Base-by-base conservation (phyloP, 2,888 invertebrate species). In the Callyntrura sp. region DNA sequence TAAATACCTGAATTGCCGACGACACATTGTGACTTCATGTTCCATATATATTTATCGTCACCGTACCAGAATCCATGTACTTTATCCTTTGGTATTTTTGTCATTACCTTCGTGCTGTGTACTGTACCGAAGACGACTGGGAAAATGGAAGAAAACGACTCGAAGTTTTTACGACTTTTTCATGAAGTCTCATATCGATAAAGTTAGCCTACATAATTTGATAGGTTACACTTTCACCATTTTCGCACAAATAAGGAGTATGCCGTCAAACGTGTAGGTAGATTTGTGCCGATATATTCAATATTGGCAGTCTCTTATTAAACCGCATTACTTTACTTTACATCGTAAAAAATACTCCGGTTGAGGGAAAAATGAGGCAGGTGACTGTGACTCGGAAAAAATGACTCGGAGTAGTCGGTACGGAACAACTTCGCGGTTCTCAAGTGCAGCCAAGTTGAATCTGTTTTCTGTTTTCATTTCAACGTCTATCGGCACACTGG, bases 151-250 rank as follows among this genome's bases (percentile, higher is more conserved):
- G 60, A 85, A 83, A 83, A 73, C 23, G 43, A 43, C 73, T 20
- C 57, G n/a, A n/a, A 73, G 70, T 85, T 85, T 83, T 83, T 83
- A 83, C 43, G 55, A 60, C 73, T 85, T 73, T 85, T 73, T 85
- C 85, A 85, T 85, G 57, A 57, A 85, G 68, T 55, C 68, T 68
- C 48, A 35, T 35, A 68, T 68, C 51, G 51, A 51, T 82, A n/a
- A 43, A 79, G 57, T 79, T 82, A 57, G 20, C 9, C 35, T 60
- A 60, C 43, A 57, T 57, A 60, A 35, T 68, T 28, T 45, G 20
- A 45, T 70, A 17, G 17, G 6, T 70, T 70, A 45, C 70, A 70
- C 70, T 70, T 70, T 70, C 70, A 45, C 70, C 70, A 0, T 43
- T 70, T 62, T 62, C 9, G 9, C 9, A 62, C 9, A 62, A 62